Percentiles rank a stretch among this genome's conserved stretches.
Conservation (phyloP, 2,797 vertebrate species). For the Muscicapa striata region DNA sequence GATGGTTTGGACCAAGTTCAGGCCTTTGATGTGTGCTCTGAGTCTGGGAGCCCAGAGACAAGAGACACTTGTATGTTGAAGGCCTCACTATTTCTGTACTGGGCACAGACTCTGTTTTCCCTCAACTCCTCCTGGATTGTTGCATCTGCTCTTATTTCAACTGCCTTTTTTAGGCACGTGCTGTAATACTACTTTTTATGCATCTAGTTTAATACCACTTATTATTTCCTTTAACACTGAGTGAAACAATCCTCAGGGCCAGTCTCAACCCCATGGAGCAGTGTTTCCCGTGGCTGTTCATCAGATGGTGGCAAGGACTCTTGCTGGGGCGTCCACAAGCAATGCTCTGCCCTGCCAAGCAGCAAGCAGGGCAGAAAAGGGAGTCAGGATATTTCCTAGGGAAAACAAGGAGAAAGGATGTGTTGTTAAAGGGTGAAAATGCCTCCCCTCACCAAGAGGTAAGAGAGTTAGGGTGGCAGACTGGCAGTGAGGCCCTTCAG, state of each 20-base stretch:
- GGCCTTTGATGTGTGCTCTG: conserved; percentile 32
- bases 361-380: not conserved
- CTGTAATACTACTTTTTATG: not conserved
- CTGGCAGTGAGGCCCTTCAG: not conserved
- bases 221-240: not conserved
- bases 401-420: not conserved
- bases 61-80: not conserved
- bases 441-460: not conserved
- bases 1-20: conserved; percentile 34
- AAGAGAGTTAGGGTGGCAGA: not conserved
- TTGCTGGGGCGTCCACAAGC: not conserved
- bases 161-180: not conserved
- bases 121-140: not conserved
- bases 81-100: conserved; percentile 1
- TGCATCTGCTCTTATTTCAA: conserved; percentile 18
- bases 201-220: not conserved
- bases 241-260: not conserved
- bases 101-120: not conserved
- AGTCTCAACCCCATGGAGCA: not conserved
- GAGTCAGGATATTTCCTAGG: not conserved
- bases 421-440: not conserved
- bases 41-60: not conserved
- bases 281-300: not conserved
- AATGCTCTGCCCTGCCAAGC: not conserved
- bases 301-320: not conserved